Percentiles rank a stretch among this genome's conserved stretches.
phyloP scores from a whole-genome alignment of 2,797 vertebrate genomes.

The Poeciliopsis infans region DNA sequence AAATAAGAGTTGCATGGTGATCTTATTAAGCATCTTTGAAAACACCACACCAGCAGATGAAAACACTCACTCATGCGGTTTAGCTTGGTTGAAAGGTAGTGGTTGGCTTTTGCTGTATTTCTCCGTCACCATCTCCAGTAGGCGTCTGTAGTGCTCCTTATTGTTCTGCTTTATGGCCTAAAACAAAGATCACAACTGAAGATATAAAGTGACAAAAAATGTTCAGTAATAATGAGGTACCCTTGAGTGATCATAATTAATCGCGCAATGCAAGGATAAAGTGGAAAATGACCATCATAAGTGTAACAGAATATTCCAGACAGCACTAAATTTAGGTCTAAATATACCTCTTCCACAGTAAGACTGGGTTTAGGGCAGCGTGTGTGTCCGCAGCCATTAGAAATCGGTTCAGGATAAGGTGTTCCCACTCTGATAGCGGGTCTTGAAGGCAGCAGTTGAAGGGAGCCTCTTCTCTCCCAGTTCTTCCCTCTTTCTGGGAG shows the following conservation, averaged over 20 bases:
- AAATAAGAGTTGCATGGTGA: background rate
- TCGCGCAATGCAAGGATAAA: background rate
- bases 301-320: background rate
- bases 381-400: conserved; percentile 54
- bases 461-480: conserved; percentile 70
- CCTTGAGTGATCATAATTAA: no score
- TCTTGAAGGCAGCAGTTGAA: conserved; percentile 76
- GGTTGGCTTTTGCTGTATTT: conserved; percentile 81
- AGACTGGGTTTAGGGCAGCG: conserved; percentile 79
- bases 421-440: conserved; percentile 52
- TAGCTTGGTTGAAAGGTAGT: conserved; percentile 80
- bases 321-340: background rate
- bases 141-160: conserved; percentile 80
- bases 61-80: conserved; percentile 75
- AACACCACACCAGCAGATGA: background rate
- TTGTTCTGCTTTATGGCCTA: conserved; percentile 81
- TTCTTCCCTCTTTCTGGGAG: conserved; percentile 65
- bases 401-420: conserved; percentile 42
- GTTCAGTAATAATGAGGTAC: background rate
- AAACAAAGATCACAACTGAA: conserved; percentile 12
- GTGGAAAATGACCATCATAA: background rate
- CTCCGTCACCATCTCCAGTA: conserved; percentile 82
- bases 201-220: background rate
- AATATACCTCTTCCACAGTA: conserved; percentile 81
- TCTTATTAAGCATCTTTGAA: background rate